A percentile compares a stretch with the other conserved stretches of the same genome.
Conservation (phyloP, 2,888 invertebrate genomes). For the Hirtodrosophila duncani region DNA sequence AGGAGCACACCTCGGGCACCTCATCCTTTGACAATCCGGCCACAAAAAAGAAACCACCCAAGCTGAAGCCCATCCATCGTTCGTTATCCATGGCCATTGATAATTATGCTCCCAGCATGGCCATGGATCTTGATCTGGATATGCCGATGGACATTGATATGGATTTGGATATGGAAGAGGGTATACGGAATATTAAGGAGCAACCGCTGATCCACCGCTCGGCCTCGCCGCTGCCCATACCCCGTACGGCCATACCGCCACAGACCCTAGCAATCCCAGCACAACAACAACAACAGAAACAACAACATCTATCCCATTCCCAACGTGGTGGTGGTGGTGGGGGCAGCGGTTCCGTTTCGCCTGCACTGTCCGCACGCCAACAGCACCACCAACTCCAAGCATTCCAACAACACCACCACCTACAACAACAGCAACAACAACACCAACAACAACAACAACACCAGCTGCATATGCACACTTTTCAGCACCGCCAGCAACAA, state of each 20-base stretch:
- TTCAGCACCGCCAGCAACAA: conserved; percentile 71
- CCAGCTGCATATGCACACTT: conserved; percentile 70
- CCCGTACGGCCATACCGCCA: conserved; percentile 74
- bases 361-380: conserved; percentile 74
- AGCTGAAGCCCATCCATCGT: conserved; percentile 78
- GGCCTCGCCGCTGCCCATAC: conserved; percentile 75
- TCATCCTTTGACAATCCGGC: conserved; percentile 77
- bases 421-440: conserved; percentile 57
- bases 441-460: conserved; percentile 67
- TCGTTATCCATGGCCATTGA: conserved; percentile 79
- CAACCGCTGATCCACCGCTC: conserved; percentile 76
- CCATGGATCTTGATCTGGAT: conserved; percentile 48
- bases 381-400: conserved; percentile 67
- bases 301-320: conserved; percentile 60
- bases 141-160: conserved; percentile 45
- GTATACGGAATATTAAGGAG: conserved; percentile 73
- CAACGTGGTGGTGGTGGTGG: conserved; percentile 56
- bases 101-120: conserved; percentile 74
- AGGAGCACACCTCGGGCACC: conserved; percentile 72
- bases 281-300: conserved; percentile 42
- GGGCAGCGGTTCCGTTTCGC: conserved; percentile 74
- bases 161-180: conserved; percentile 62
- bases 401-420: conserved; percentile 44
- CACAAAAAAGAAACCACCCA: conserved; percentile 78
- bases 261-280: conserved; percentile 74